phyloP scores from a whole-genome alignment of 2,113 vertebrate species.

The Vireo altiloquus region DNA sequence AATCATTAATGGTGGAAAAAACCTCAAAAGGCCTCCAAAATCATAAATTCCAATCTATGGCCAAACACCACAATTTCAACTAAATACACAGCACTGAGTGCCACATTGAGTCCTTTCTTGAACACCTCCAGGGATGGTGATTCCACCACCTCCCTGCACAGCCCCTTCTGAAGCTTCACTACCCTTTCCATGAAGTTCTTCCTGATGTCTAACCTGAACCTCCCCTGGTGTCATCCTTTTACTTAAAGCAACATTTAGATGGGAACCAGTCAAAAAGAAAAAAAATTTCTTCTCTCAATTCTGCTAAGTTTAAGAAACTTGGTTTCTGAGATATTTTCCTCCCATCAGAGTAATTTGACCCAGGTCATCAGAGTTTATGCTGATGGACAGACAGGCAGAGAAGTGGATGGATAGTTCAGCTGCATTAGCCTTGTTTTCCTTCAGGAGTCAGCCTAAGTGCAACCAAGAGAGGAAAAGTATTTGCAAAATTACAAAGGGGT shows the following conservation, averaged over 20 bases:
- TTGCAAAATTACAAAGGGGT: background rate
- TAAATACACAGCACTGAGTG: background rate
- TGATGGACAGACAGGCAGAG: background rate
- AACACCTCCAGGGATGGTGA: background rate
- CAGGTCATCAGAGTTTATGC: background rate
- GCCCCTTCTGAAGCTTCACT: too few species aligned
- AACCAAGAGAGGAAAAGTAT: background rate
- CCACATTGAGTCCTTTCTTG: background rate
- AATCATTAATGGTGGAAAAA: background rate
- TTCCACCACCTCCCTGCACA: background rate
- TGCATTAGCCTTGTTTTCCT: background rate
- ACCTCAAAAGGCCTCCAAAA: background rate
- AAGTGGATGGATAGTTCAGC: background rate
- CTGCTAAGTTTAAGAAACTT: background rate
- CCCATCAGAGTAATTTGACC: background rate
- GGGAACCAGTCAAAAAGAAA: background rate
- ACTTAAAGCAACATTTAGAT: background rate
- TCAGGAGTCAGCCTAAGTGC: background rate
- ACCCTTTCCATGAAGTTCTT: background rate
- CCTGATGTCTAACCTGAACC: background rate
- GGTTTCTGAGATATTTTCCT: background rate
- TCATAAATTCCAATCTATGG: background rate
- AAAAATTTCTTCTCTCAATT: background rate
- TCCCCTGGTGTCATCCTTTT: background rate
- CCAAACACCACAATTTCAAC: background rate